Evolutionary conservation across 2,113 vertebrate genomes (phyloP).

Genomic region (Anolis sagrei): DNA sequence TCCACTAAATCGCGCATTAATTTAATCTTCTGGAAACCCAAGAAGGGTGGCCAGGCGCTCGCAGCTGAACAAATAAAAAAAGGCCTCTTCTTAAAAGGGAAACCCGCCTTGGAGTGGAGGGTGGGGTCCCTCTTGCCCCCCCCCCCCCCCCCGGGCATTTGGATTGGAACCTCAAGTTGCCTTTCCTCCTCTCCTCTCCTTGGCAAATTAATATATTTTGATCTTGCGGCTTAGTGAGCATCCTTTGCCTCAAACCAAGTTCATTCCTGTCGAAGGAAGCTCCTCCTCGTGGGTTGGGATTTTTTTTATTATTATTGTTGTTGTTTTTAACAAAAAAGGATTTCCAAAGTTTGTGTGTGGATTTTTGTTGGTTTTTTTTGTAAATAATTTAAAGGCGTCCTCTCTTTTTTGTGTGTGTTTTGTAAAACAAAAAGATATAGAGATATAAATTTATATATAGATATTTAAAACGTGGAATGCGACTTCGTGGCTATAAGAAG

Average conservation of each 20-base stretch:
- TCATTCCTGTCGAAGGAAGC: constrained; percentile 78
- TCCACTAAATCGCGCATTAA: constrained; percentile 50
- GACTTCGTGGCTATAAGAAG: constrained; percentile 73
- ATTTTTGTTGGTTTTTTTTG: constrained; percentile 53
- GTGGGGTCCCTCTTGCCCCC: not conserved
- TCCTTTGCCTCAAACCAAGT: constrained; percentile 57
- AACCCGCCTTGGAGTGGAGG: constrained; percentile 1
- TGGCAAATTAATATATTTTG: constrained; percentile 55
- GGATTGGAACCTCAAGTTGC: constrained; percentile 44
- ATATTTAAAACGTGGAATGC: constrained; percentile 71
- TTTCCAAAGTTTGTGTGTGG: not conserved
- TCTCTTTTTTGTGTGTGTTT: constrained; percentile 45
- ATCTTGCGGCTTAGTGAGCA: constrained; percentile 47
- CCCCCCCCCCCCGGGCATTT: constrained; percentile 12
- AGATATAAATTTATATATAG: constrained; percentile 44
- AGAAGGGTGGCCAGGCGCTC: constrained; percentile 8
- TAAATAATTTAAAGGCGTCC: constrained; percentile 74
- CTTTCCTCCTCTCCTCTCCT: not conserved
- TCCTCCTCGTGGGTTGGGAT: constrained; percentile 36
- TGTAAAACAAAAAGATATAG: constrained; percentile 64
- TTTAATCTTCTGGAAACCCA: constrained; percentile 50
- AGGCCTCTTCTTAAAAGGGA: constrained; percentile 31
- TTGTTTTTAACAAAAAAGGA: not conserved
- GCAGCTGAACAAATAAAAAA: constrained; percentile 36
- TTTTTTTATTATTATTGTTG: constrained; percentile 29